Base-by-base conservation (phyloP, 2,888 invertebrate genomes). In the Nesidiocoris tenuis region DNA sequence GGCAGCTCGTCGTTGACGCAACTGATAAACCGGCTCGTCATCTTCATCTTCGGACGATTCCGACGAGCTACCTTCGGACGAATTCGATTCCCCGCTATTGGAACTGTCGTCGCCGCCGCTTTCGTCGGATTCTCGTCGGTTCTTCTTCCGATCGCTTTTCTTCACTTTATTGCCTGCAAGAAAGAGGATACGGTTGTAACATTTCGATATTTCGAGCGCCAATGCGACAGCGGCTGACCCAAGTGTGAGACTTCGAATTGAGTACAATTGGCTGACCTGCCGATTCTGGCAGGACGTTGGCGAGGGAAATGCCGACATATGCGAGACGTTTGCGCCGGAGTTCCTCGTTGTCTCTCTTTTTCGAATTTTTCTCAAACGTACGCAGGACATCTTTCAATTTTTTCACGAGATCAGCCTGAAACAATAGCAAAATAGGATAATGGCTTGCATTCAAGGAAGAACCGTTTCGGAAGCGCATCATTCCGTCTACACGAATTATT, bases 1-100 rank as follows among this genome's bases (percentile, higher is more conserved):
- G 61, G 93, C 89, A 82, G 91, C 90, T 0, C 90, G 86, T 18
- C 96, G 88, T 81, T 93, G 91, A 18, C 96, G 87, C 80, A 95
- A 85, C 77, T 95, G 91, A 85, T 95, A 95, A 80, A 94, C 91
- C 12, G 92, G 94, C 80, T 90, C 91, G 70, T 87, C 87, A 22
- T 89, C 89, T 77, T 86, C 86, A 78, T 84, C 85, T 0, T 84
- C 85, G 78, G 82, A 83, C 55, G 83, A 81, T 72, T 76, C 76
- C 0, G 76, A 70, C 65, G 77, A 81, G 21, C 81, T 82, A 23
- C 81, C 82, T 22, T 70, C 70, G 12, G 39, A 39, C 22, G 57
- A 67, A 56, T 56, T 67, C 39, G 39, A 39, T 5, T 24, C 82
- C 79, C 17, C 24, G 54, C 59, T 74, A 57, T 12, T 55, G 18